Base-by-base conservation (phyloP, 2,113 vertebrate species). In the Sminthopsis crassicaudata region DNA sequence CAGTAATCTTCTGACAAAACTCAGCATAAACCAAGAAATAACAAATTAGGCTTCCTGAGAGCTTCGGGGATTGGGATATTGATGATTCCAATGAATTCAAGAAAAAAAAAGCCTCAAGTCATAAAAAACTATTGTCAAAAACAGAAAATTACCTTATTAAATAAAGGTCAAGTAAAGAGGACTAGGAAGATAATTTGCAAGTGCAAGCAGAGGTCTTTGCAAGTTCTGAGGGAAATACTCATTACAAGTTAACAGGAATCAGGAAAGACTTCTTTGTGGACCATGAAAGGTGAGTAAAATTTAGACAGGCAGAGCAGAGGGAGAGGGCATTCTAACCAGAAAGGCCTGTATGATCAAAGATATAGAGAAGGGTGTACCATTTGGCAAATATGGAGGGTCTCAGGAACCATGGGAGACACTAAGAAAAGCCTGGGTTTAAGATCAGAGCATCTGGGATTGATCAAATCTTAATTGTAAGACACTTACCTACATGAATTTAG, bases 71-170 rank as follows among this genome's bases (percentile, higher is more conserved):
- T 16, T 3, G 12, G 92, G 90, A 89, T 95, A 93, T 8, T 89
- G 92, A 97, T 95, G n/a, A 60, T 57, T 97, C 88, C 92, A 97
- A 92, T 52, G 95, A 90, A 36, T 96, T 96, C 97, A 94, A 96
- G 95, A 92, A 8, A 48, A 92, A 8, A 48, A 90, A 96, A 96
- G 48, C 90, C 95, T 97, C 90, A 96, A 89, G 42, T 42, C 89
- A 93, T 94, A 76, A 6, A 93, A 96, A 94, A 54, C 46, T 97
- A 96, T 96, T 95, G 93, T 95, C 94, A 91, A 97, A 97, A 46
- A 84, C 88, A 92, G 96, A 95, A 98, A 98, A 96, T 96, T 93
- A 88, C 8, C 46, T 93, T 95, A 93, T 92, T 94, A 96, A 97
- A 96, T 51, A 91, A 97, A 96, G 96, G 94, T 97, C 96, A 95